These are phyloP conservation scores for Drosophila mojavensis DNA, from an alignment of 1,140 invertebrate genomes.

Conservation along the genomic window DNA sequence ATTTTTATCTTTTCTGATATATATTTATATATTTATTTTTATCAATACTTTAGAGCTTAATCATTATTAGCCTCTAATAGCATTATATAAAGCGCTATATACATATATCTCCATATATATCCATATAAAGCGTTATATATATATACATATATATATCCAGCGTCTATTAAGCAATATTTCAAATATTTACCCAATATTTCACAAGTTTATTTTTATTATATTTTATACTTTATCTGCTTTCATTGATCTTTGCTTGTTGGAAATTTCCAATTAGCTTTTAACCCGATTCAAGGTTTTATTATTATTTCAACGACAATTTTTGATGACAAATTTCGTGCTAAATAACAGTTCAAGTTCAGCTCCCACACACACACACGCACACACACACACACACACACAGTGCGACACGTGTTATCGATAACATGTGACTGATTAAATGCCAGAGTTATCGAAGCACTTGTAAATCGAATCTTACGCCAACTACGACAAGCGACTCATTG, in stretches of 20 bases:
- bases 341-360: conserved; percentile 37
- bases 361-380: neutral
- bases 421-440: conserved; percentile 65
- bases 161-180: neutral
- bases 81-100: neutral
- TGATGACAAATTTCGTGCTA: conserved; percentile 24
- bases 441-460: conserved; percentile 54
- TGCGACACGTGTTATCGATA: conserved; percentile 30
- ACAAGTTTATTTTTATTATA: too few species aligned
- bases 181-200: too few species aligned
- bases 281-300: conserved; percentile 13
- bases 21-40: too few species aligned
- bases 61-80: too few species aligned
- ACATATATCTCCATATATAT: neutral
- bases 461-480: conserved; percentile 21
- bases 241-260: conserved; percentile 9
- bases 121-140: neutral
- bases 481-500: conserved; percentile 13
- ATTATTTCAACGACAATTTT: conserved; percentile 2
- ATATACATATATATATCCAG: neutral
- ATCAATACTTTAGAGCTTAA: too few species aligned
- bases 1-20: too few species aligned
- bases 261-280: conserved; percentile 37
- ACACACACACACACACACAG: neutral
- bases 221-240: conserved; percentile 3